phyloP scores from a whole-genome alignment of 2,888 invertebrate species.

The Phlogophora meticulosa region DNA sequence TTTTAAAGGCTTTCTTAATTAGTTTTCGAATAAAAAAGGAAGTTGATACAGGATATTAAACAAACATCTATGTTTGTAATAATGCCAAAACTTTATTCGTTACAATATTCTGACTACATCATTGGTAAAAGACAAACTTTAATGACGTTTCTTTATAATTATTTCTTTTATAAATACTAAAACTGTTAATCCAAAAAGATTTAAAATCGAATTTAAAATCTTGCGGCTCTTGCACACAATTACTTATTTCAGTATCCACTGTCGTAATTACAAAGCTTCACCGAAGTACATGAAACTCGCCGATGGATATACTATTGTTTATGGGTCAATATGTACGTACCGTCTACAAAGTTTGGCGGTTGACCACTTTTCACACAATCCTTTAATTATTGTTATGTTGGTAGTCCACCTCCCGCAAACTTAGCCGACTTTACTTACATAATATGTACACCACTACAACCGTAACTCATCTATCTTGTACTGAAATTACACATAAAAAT shows the following conservation, averaged over 20 bases:
- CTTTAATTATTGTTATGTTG: too few relatives aligned
- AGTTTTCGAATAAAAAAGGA: slow-evolving; percentile 48
- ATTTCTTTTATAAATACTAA: slow-evolving; percentile 36
- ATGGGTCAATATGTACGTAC: slow-evolving; percentile 1
- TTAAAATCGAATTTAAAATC: slow-evolving; percentile 54
- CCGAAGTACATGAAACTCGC: neutral
- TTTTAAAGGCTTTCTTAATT: slow-evolving; percentile 59
- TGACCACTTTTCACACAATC: too few relatives aligned
- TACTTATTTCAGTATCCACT: neutral
- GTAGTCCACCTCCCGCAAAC: too few relatives aligned
- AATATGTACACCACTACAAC: slow-evolving; percentile 12
- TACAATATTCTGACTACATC: slow-evolving; percentile 38
- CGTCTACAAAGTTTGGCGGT: too few relatives aligned
- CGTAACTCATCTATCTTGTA: slow-evolving; percentile 23
- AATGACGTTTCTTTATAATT: slow-evolving; percentile 32
- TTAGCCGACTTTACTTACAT: too few relatives aligned
- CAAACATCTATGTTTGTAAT: slow-evolving; percentile 21
- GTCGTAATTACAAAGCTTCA: neutral
- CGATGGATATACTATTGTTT: slow-evolving; percentile 2
- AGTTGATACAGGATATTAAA: slow-evolving; percentile 19
- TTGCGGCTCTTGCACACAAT: slow-evolving; percentile 17
- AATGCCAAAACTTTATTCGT: slow-evolving; percentile 28
- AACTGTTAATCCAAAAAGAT: slow-evolving; percentile 60
- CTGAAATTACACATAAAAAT: slow-evolving; percentile 43
- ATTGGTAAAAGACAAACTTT: slow-evolving; percentile 41